Evolutionary conservation across 2,888 invertebrate genomes (phyloP), one percentile per base, ranked within the genome.

Genomic region (Dolichopus griseipennis): DNA sequence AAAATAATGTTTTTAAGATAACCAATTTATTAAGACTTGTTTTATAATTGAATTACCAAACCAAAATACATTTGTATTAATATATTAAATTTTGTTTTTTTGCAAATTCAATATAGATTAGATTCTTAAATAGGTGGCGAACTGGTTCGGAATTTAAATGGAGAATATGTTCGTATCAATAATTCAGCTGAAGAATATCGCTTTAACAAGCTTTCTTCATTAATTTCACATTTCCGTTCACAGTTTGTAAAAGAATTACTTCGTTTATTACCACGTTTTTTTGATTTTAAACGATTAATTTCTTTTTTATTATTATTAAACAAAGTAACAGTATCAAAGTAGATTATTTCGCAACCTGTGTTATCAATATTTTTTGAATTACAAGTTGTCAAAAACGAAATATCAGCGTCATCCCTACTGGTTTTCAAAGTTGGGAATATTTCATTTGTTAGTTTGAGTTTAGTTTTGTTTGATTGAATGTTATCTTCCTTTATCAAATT

Each of bases 171-270:
- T 7, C 37, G 37, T 37, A 79, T 73, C 41, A 81, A 73, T 67
- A 79, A 71, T 73, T 81, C 79, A 0, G 78, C 81, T 15, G 80
- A 81, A 3, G 78, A 79, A 65, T 78, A 79, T 68, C 79, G 77
- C 71, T 77, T 77, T 61, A 76, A 69, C n/a, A 34, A 3, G 6
- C 1, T 34, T 20, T n/a, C 3, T 2, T 20, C 9, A 65, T 52
- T 21, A 33, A 66, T 8, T 64, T 69, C 66, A n/a, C 21, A 65
- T 8, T 65, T 64, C 18, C 61, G n/a, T 61, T 68, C 66, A 34
- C 52, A 68, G 34, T 71, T 69, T 67, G 77, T 77, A 69, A 81
- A 78, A 2, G 80, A 81, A 70, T 76, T 79, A 72, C 80, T 81
- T n/a, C 80, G 77, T 43, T 74, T 74, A 41, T 78, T 76, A 41